Evolutionary conservation across 2,888 invertebrate species (phyloP).

Genomic region (Eretmocerus hayati): DNA sequence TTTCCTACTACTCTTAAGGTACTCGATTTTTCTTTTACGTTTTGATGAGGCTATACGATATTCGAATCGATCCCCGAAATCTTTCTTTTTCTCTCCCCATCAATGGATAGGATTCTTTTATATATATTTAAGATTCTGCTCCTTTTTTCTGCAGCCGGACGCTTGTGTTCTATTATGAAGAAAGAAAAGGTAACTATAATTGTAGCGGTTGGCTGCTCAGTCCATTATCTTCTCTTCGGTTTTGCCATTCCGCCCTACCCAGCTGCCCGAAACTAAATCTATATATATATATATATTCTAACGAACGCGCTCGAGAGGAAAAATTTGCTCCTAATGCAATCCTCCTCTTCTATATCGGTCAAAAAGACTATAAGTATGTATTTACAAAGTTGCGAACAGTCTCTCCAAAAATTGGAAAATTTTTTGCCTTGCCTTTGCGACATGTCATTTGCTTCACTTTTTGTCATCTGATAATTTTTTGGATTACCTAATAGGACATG

Average conservation of each 20-base stretch:
- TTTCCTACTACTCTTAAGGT: too few relatives aligned
- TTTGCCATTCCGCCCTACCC: neutral
- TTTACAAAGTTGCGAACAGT: conserved; percentile 4
- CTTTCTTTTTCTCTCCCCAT: neutral
- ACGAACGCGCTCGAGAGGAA: neutral
- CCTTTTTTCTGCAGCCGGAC: neutral
- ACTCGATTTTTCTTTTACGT: neutral
- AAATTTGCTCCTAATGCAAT: neutral
- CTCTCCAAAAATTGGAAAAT: conserved; percentile 3
- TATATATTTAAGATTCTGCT: neutral
- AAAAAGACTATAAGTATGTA: too few relatives aligned
- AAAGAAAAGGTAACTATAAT: conserved; percentile 13
- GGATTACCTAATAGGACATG: too few relatives aligned
- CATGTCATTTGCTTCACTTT: too few relatives aligned
- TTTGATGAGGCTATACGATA: too few relatives aligned
- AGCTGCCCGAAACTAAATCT: too few relatives aligned
- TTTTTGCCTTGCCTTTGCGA: too few relatives aligned
- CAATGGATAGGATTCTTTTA: too few relatives aligned
- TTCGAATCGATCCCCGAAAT: neutral
- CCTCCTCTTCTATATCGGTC: too few relatives aligned
- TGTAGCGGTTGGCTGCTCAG: conserved; percentile 3
- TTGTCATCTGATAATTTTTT: too few relatives aligned
- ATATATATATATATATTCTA: too few relatives aligned
- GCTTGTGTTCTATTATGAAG: neutral
- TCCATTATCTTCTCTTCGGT: conserved; percentile 1